phyloP scores from a whole-genome alignment of 2,888 invertebrate genomes.

The Sympetrum striolatum region DNA sequence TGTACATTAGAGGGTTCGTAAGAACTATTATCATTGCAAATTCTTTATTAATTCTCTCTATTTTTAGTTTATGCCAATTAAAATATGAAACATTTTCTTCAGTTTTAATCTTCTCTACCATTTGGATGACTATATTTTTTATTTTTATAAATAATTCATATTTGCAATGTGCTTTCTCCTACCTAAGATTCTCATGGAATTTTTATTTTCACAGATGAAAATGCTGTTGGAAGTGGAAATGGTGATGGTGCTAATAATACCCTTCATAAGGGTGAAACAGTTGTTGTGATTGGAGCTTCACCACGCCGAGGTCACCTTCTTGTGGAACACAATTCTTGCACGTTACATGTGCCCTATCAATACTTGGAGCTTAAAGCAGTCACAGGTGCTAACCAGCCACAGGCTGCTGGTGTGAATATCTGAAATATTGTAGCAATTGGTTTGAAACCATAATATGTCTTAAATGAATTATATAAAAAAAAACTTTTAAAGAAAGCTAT shows the following conservation, averaged over 20 bases:
- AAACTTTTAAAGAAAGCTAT: not conserved
- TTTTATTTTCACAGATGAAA: constrained; percentile 56
- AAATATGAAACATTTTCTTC: too few species aligned
- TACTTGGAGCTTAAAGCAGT: constrained; percentile 74
- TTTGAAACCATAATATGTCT: not conserved
- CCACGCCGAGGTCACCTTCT: constrained; percentile 84
- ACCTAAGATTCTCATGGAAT: not conserved
- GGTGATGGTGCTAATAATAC: constrained; percentile 56
- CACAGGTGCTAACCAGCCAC: not conserved
- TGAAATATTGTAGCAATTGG: not conserved
- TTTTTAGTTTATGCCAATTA: too few species aligned
- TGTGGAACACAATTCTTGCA: constrained; percentile 79
- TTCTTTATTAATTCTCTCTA: too few species aligned
- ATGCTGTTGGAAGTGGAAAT: constrained; percentile 66
- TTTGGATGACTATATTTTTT: too few species aligned
- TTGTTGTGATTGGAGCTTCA: constrained; percentile 88
- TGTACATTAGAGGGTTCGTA: too few species aligned
- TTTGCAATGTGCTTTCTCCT: too few species aligned
- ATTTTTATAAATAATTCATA: too few species aligned
- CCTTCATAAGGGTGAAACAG: constrained; percentile 76
- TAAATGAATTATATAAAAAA: not conserved
- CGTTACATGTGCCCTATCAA: constrained; percentile 82
- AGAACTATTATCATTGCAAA: too few species aligned
- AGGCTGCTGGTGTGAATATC: constrained; percentile 42
- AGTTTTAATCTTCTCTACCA: too few species aligned